Percentiles rank a stretch among this genome's conserved stretches.
Evolutionary conservation across 2,888 invertebrate genomes (phyloP).

Genomic region (Agrotis ipsilon): DNA sequence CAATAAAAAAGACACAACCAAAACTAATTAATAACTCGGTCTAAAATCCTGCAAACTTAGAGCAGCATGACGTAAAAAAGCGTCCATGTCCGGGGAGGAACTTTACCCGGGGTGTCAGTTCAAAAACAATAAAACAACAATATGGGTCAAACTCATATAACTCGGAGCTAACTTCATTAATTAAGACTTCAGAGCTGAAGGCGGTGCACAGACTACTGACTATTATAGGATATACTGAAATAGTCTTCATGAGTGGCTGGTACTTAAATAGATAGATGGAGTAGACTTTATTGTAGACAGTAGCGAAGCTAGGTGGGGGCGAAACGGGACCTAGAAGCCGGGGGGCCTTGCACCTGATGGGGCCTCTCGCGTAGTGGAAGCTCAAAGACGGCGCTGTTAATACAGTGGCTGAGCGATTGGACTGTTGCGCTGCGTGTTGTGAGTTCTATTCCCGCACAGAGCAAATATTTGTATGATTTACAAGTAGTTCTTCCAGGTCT

Average conservation of each 20-base stretch:
- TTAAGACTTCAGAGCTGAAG: slow-evolving; percentile 63
- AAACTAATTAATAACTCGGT: slow-evolving; percentile 61
- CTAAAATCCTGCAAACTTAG: slow-evolving; percentile 56
- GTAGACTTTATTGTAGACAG: neutral
- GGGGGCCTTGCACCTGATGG: no score
- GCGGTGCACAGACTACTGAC: slow-evolving; percentile 20
- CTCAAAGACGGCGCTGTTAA: no score
- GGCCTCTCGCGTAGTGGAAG: no score
- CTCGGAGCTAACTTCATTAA: slow-evolving; percentile 67
- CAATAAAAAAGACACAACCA: slow-evolving; percentile 26
- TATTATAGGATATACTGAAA: slow-evolving; percentile 3
- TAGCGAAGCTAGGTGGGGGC: no score
- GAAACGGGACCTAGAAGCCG: no score
- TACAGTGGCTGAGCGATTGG: no score
- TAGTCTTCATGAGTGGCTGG: neutral
- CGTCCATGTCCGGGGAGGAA: slow-evolving; percentile 45
- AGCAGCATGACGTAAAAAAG: slow-evolving; percentile 51
- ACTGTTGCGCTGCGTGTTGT: no score
- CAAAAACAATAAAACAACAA: slow-evolving; percentile 65
- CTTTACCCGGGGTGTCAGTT: slow-evolving; percentile 55
- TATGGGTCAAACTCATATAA: slow-evolving; percentile 68
- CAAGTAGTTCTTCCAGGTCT: no score
- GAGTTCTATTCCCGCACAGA: no score
- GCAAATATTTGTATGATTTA: no score
- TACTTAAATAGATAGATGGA: neutral